These are phyloP conservation scores for Hipparchia sbordonii DNA, from an alignment of 2,888 invertebrate species.

Conservation along the genomic window DNA sequence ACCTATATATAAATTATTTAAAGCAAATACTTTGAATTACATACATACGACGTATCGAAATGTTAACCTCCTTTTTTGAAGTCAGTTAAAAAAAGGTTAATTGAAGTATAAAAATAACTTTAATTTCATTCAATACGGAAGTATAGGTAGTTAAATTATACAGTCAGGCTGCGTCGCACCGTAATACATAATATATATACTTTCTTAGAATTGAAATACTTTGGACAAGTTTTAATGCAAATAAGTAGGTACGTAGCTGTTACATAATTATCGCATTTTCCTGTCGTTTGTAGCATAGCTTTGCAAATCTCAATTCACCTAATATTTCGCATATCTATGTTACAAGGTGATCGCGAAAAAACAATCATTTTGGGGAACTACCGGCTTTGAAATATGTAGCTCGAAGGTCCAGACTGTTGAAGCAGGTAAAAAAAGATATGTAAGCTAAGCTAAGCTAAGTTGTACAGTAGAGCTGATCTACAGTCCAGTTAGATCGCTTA, in stretches of 20 bases:
- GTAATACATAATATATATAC: background rate
- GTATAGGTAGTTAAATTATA: background rate
- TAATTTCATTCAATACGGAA: background rate
- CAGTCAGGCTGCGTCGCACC: background rate
- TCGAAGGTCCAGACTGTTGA: too few species aligned
- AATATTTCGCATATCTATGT: background rate
- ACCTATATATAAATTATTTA: background rate
- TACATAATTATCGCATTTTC: background rate
- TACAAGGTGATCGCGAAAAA: too few species aligned
- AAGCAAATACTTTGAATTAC: too few species aligned
- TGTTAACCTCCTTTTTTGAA: too few species aligned
- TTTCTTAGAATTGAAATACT: slow-evolving; percentile 4
- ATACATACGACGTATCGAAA: too few species aligned
- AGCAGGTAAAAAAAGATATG: too few species aligned
- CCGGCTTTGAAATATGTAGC: too few species aligned
- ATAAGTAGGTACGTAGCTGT: background rate
- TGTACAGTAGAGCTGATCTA: too few species aligned
- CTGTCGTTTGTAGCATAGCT: background rate
- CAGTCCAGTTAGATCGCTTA: too few species aligned
- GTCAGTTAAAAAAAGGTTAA: background rate
- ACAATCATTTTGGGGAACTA: too few species aligned
- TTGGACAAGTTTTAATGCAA: background rate
- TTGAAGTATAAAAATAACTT: too few species aligned
- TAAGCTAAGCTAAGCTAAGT: too few species aligned
- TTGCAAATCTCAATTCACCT: background rate